Base-by-base conservation (phyloP, 2,113 vertebrate species). In the Bothrops jararaca region DNA sequence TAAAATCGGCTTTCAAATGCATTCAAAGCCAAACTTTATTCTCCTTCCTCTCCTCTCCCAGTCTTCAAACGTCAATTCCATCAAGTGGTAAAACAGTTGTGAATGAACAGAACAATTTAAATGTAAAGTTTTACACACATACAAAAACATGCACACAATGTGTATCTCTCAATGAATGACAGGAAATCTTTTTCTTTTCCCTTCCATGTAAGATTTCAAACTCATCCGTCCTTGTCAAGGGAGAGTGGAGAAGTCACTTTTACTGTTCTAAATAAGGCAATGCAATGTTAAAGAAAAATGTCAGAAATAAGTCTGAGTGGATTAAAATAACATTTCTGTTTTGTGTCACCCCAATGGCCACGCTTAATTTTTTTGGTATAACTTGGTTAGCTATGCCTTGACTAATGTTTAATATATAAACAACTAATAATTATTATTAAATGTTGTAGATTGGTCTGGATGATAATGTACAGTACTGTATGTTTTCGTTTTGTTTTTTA, bases 281-380 rank as follows among this genome's bases (percentile, higher is more conserved):
- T 95, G 96, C 95, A 96, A 94, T 64, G 94, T 96, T 95, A 91
- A 95, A 95, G 95, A 95, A 96, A 96, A 96, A 96, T 95, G 96
- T 97, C 96, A 96, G 91, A 95, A 97, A 95, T 96, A 95, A 97
- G 92, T 94, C 97, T 96, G 91, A 22, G 85, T 93, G 96, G 96
- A 97, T 97, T 97, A 97, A 97, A 97, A 96, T 94, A 95, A 95
- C 96, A 96, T 97, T 97, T 97, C 97, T 98, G 97, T 96, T 96
- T 94, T 95, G 3, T 93, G 95, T 97, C 97, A 97, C 4, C 23
- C 0, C 1, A 94, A 92, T 95, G 96, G 97, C 96, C 92, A 95
- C 95, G 95, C 85, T 80, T 95, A 85, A 8, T 94, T 96, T 95
- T 96, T 95, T 94, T 9, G 96, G 34, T 94, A 94, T 96, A 95